These are phyloP conservation scores for Plutella xylostella DNA, from an alignment of 2,888 invertebrate species.

Conservation along the genomic window DNA sequence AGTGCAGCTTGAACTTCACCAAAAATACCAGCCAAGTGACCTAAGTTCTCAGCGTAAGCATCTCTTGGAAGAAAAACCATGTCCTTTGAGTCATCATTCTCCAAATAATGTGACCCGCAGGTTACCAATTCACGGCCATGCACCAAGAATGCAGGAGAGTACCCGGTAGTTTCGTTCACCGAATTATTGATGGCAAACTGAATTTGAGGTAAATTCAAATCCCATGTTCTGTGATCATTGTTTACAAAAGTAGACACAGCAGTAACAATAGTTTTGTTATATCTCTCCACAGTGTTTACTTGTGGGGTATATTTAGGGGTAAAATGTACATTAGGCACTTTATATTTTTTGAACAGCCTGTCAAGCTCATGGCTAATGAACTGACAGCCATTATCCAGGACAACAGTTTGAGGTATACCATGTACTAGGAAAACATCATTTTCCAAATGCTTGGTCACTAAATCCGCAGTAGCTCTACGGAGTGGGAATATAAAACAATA, in stretches of 20 bases:
- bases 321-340: conserved; percentile 6
- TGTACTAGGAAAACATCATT: conserved; percentile 12
- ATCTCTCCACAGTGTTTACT: conserved; percentile 5
- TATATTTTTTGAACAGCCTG: conserved; percentile 7
- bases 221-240: conserved; percentile 19
- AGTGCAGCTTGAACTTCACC: background rate
- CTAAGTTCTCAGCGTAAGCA: conserved; percentile 8
- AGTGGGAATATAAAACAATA: conserved; percentile 10
- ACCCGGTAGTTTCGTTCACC: conserved; percentile 9
- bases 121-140: conserved; percentile 2
- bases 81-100: conserved; percentile 13
- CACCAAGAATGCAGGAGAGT: conserved; percentile 22
- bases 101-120: background rate
- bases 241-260: background rate
- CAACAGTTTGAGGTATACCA: conserved; percentile 14
- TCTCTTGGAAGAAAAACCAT: conserved; percentile 10
- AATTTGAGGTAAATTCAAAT: conserved; percentile 20
- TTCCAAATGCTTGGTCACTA: conserved; percentile 10
- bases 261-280: conserved; percentile 8
- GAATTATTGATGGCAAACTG: conserved; percentile 23
- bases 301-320: conserved; percentile 10
- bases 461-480: conserved; percentile 6
- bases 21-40: conserved; percentile 4
- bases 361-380: conserved; percentile 8
- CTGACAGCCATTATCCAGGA: conserved; percentile 9